These are phyloP conservation scores for Diarsia dahlii DNA, from an alignment of 2,888 invertebrate genomes.

Conservation along the genomic window DNA sequence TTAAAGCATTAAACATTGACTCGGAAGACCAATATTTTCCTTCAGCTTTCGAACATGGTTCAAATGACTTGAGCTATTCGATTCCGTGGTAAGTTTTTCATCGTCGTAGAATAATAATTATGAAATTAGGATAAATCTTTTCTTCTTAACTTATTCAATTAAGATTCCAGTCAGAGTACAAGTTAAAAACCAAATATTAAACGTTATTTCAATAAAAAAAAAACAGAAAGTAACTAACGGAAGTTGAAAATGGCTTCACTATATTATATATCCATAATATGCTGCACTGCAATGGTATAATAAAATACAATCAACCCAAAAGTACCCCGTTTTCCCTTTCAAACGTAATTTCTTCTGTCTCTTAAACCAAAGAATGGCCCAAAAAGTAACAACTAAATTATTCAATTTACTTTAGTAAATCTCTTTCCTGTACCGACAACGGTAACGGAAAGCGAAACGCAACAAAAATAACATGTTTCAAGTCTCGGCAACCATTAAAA, in stretches of 20 bases:
- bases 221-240: not conserved
- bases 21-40: conserved; percentile 35
- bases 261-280: not conserved
- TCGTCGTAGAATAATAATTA: conserved; percentile 7
- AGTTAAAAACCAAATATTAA: not conserved
- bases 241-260: not conserved
- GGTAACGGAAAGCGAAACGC: conserved; percentile 67
- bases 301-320: conserved; percentile 1
- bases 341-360: conserved; percentile 4
- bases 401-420: conserved; percentile 62
- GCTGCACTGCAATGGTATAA: too few species aligned
- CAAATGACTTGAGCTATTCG: conserved; percentile 6
- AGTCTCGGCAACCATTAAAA: conserved; percentile 79
- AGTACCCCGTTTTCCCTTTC: conserved; percentile 32
- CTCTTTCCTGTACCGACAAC: conserved; percentile 50
- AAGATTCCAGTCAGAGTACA: not conserved
- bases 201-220: not conserved
- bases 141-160: not conserved
- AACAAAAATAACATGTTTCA: conserved; percentile 69
- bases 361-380: conserved; percentile 2
- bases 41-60: conserved; percentile 26
- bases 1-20: conserved; percentile 44
- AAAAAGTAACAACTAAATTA: conserved; percentile 47
- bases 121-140: not conserved
- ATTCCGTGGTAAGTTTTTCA: conserved; percentile 1